These are phyloP conservation scores for Dysmachus trigonus DNA, from an alignment of 2,888 invertebrate genomes.

Conservation along the genomic window DNA sequence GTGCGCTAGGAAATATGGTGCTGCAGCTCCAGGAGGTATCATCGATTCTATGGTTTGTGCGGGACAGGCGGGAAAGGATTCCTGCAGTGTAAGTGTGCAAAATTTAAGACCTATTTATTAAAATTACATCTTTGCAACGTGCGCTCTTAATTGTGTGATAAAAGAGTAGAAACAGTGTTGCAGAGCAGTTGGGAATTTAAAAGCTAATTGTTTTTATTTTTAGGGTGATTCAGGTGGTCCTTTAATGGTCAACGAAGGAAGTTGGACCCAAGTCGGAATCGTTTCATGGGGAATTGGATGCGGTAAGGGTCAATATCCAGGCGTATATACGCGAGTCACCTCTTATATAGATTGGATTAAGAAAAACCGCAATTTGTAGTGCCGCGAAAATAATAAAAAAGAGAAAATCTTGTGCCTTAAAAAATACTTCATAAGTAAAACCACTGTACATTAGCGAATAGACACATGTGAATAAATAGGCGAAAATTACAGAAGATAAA, in stretches of 20 bases:
- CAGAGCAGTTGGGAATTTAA: neutral
- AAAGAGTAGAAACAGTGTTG: too few relatives aligned
- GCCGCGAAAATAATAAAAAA: neutral
- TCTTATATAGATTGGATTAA: conserved; percentile 86
- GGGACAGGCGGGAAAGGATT: conserved; percentile 83
- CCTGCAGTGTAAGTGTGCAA: conserved; percentile 81
- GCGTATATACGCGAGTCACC: conserved; percentile 87
- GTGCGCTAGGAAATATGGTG: conserved; percentile 82
- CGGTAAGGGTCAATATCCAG: conserved; percentile 90
- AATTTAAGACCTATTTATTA: neutral
- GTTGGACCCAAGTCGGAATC: conserved; percentile 86
- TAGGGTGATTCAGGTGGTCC: conserved; percentile 92
- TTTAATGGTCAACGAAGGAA: conserved; percentile 79
- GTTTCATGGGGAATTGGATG: conserved; percentile 94
- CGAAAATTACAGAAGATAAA: neutral
- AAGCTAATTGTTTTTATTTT: neutral
- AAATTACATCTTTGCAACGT: neutral
- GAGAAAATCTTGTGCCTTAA: neutral
- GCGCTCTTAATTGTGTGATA: too few relatives aligned
- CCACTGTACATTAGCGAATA: neutral
- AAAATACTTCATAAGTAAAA: neutral
- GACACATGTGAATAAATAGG: neutral
- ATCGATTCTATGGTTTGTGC: conserved; percentile 90
- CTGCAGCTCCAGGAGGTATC: conserved; percentile 87
- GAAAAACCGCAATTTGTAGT: conserved; percentile 74